Evolutionary conservation across 2,888 invertebrate genomes (phyloP).

Genomic region (Lochmaea crataegi): DNA sequence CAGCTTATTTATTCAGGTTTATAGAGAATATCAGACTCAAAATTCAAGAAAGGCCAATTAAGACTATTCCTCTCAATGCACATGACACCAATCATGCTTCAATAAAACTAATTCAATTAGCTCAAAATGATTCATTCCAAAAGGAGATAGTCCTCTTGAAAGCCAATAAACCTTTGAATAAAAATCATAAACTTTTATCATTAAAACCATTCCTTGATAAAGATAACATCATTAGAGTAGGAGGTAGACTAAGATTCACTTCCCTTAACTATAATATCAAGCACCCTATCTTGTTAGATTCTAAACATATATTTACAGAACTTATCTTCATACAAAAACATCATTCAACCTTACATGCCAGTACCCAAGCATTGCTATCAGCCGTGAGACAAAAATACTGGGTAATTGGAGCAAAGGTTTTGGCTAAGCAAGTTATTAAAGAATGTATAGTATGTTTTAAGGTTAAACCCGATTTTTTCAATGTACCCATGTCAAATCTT

Average conservation of each 20-base stretch:
- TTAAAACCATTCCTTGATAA: not conserved
- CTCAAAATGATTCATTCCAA: no score
- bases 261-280: not conserved
- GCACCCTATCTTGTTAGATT: not conserved
- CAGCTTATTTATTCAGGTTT: no score
- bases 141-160: no score
- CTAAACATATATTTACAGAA: not conserved
- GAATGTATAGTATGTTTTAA: slow-evolving; percentile 34
- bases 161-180: no score
- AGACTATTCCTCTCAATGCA: no score
- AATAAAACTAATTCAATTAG: no score
- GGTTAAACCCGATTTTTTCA: slow-evolving; percentile 20
- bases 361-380: not conserved
- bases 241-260: not conserved
- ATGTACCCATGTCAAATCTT: slow-evolving; percentile 23
- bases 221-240: not conserved
- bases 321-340: not conserved
- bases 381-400: not conserved
- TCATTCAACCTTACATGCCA: not conserved
- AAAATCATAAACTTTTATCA: not conserved
- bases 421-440: slow-evolving; percentile 12
- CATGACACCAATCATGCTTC: no score
- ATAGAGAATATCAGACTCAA: no score
- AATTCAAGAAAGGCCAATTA: no score
- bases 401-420: not conserved